Evolutionary conservation across 2,888 invertebrate genomes (phyloP).

Genomic region (Monopis laevigella): DNA sequence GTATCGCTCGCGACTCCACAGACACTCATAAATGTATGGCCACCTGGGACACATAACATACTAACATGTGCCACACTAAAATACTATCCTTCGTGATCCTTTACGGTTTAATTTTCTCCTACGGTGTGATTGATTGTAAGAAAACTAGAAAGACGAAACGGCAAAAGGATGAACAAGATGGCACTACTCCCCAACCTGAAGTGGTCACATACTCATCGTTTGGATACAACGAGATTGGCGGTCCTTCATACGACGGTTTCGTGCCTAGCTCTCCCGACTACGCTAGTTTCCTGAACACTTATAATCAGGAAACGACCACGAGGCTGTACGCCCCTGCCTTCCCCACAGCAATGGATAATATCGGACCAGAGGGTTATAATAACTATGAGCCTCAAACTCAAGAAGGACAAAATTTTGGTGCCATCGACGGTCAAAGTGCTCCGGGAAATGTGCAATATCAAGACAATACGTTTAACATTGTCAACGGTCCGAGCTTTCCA

Average conservation of each 20-base stretch:
- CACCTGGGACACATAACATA: neutral
- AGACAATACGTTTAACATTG: conserved; percentile 33
- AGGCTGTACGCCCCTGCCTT: conserved; percentile 50
- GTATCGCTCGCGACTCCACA: conserved; percentile 29
- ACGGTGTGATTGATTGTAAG: conserved; percentile 27
- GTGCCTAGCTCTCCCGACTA: conserved; percentile 54
- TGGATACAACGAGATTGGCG: conserved; percentile 53
- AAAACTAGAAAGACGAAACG: conserved; percentile 39
- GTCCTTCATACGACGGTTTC: conserved; percentile 39
- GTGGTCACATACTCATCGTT: conserved; percentile 56
- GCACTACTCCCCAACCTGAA: conserved; percentile 38
- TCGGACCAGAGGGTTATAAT: conserved; percentile 30
- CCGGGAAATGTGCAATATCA: conserved; percentile 37
- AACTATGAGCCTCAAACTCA: conserved; percentile 28
- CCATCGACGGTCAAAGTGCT: conserved; percentile 26
- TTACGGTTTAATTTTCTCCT: neutral
- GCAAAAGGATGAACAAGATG: conserved; percentile 33
- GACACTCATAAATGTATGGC: conserved; percentile 2
- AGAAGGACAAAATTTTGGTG: conserved; percentile 28
- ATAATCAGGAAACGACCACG: conserved; percentile 33
- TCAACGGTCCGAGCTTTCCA: conserved; percentile 31
- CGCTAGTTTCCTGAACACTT: conserved; percentile 33
- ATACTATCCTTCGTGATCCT: conserved; percentile 4
- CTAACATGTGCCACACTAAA: conserved; percentile 30
- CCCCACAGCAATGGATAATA: conserved; percentile 42